A percentile compares a stretch with the other conserved stretches of the same genome.
Evolutionary conservation across 2,888 invertebrate species (phyloP).

Genomic region (Troides helena): DNA sequence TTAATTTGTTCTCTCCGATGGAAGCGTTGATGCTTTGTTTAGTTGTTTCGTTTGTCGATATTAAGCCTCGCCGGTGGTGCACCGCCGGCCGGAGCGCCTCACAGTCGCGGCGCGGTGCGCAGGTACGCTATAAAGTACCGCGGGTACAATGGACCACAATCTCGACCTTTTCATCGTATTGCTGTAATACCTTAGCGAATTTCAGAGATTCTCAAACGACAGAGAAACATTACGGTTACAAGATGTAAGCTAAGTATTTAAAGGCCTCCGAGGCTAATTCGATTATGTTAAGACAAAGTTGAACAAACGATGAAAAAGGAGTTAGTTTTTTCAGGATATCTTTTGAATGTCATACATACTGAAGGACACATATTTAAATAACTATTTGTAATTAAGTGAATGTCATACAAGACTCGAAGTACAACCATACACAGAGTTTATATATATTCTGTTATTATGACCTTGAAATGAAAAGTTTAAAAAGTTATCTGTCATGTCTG

Average conservation of each 20-base stretch:
- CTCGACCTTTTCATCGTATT: slow-evolving; percentile 27
- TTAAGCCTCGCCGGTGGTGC: background rate
- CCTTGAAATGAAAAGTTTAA: too few species aligned
- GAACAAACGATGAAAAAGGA: slow-evolving; percentile 6
- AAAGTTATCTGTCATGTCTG: too few species aligned
- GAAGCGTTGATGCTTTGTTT: background rate
- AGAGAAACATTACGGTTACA: slow-evolving; percentile 33
- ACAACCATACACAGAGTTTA: too few species aligned
- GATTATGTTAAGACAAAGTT: slow-evolving; percentile 24
- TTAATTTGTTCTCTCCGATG: slow-evolving; percentile 1
- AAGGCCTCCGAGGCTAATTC: slow-evolving; percentile 30
- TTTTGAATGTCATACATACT: too few species aligned
- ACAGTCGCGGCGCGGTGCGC: too few species aligned
- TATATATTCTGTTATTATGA: too few species aligned
- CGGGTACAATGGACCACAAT: slow-evolving; percentile 23
- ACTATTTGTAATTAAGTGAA: too few species aligned
- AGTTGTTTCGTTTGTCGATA: background rate
- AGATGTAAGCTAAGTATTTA: slow-evolving; percentile 30
- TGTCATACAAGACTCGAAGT: too few species aligned
- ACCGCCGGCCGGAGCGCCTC: background rate
- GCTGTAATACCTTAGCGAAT: slow-evolving; percentile 29
- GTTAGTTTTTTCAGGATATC: too few species aligned
- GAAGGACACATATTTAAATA: too few species aligned
- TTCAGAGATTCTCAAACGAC: slow-evolving; percentile 32
- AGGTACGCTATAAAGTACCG: slow-evolving; percentile 13